Base-by-base conservation (phyloP, 2,888 invertebrate genomes). In the Tetheella fluctuosa region DNA sequence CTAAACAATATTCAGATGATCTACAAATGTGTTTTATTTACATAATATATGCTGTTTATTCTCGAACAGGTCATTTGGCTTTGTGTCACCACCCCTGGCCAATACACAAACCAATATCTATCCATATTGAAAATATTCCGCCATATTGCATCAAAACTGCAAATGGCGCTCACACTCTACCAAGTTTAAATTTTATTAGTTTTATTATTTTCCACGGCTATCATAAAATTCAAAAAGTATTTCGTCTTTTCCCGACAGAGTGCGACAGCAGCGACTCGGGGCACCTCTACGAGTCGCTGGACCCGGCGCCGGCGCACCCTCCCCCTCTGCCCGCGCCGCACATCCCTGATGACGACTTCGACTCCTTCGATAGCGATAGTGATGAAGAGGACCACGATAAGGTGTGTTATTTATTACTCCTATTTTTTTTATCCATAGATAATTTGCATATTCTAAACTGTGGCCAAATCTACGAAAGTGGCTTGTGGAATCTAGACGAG, bases 351-450 rank as follows among this genome's bases (percentile, higher is more conserved):
- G 95, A 95, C 70, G 95, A 95, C 81, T 95, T 95, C 73, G 96
- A 96, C 83, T 96, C 96, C 55, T 96, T 96, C 77, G 96, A 96
- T 74, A 95, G 95, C 71, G 95, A 95, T 72, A 93, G 94, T 1
- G 96, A 96, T 69, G 91, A 94, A 54, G 95, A 95, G 42, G 87
- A 88, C 3, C 83, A 85, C 69, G 88, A 88, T 1, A 88, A 88
- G 88, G 91, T 90, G 25, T 63, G 60, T 59, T n/a, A 52, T 53
- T 58, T 57, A 52, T 13, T 15, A 4, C 10, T n/a, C n/a, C n/a
- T n/a, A n/a, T 48, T 20, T 10, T 3, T 42, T 42, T 42, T 42
- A 42, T 10, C 15, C 15, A n/a, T 34, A 2, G 34, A 12, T 34
- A 25, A n/a, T n/a, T n/a, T n/a, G n/a, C n/a, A n/a, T n/a, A n/a